Evolutionary conservation across 2,888 invertebrate genomes (phyloP).

Genomic region (Andrena trimmerana): DNA sequence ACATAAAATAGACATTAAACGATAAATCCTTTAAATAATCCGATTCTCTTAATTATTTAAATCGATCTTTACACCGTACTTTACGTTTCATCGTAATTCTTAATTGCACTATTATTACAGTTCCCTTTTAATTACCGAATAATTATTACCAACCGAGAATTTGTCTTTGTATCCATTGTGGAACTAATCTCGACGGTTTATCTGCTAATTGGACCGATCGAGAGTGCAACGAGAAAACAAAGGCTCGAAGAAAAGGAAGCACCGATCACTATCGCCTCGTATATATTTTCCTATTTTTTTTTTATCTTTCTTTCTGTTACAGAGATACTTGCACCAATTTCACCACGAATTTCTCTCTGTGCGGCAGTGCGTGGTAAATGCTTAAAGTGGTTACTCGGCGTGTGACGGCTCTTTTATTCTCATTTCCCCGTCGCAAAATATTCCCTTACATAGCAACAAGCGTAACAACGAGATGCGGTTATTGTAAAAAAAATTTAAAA

Average conservation of each 20-base stretch:
- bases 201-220: constrained; percentile 14
- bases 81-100: background rate
- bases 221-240: background rate
- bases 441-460: background rate
- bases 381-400: constrained; percentile 1
- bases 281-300: background rate
- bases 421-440: background rate
- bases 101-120: background rate
- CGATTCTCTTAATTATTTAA: background rate
- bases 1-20: constrained; percentile 6
- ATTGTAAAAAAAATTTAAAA: background rate
- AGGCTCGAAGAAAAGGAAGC: constrained; percentile 17
- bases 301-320: background rate
- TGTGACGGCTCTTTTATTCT: background rate
- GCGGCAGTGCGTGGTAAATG: background rate
- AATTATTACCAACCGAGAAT: background rate
- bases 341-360: constrained; percentile 64
- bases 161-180: background rate
- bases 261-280: constrained; percentile 41
- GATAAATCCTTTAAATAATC: background rate
- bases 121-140: background rate
- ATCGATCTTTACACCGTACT: background rate
- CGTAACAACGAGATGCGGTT: constrained; percentile 11
- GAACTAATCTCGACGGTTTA: constrained; percentile 5
- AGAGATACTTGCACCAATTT: constrained; percentile 22